A percentile compares a stretch with the other conserved stretches of the same genome.
phyloP scores from a whole-genome alignment of 2,113 vertebrate species.

The Crypturellus undulatus region DNA sequence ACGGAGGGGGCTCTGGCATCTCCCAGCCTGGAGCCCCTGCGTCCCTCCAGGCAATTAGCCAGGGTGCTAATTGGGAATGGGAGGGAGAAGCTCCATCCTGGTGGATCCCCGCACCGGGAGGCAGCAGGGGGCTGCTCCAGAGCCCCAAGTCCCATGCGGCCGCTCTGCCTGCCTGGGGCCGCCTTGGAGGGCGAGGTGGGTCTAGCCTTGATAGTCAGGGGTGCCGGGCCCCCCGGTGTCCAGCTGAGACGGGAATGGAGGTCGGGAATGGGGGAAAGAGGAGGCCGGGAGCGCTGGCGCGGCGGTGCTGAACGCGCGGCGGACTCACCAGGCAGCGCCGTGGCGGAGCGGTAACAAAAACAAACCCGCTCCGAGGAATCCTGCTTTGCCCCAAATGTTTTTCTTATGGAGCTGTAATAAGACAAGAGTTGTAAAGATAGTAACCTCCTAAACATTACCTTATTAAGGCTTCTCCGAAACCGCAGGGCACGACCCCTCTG shows the following conservation, averaged over 20 bases:
- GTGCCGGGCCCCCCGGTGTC: neutral
- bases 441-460: slow-evolving; percentile 86
- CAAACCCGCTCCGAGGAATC: slow-evolving; percentile 55
- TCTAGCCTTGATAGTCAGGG: neutral
- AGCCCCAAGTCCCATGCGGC: neutral
- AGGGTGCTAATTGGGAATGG: neutral
- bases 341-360: slow-evolving; percentile 28
- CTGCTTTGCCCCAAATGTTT: slow-evolving; percentile 76
- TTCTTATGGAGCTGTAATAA: slow-evolving; percentile 74
- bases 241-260: neutral
- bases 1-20: neutral
- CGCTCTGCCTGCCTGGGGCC: no score
- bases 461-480: slow-evolving; percentile 86
- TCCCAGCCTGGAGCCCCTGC: neutral
- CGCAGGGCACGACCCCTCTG: slow-evolving; percentile 77
- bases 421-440: slow-evolving; percentile 78
- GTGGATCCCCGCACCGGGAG: neutral
- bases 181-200: no score
- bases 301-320: slow-evolving; percentile 18
- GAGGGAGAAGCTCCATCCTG: neutral
- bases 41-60: neutral
- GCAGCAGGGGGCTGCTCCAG: no score
- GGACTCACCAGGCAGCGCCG: neutral
- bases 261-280: neutral
- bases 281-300: neutral